Evolutionary conservation across 2,797 vertebrate species (phyloP).

Genomic region (Trachurus trachurus): DNA sequence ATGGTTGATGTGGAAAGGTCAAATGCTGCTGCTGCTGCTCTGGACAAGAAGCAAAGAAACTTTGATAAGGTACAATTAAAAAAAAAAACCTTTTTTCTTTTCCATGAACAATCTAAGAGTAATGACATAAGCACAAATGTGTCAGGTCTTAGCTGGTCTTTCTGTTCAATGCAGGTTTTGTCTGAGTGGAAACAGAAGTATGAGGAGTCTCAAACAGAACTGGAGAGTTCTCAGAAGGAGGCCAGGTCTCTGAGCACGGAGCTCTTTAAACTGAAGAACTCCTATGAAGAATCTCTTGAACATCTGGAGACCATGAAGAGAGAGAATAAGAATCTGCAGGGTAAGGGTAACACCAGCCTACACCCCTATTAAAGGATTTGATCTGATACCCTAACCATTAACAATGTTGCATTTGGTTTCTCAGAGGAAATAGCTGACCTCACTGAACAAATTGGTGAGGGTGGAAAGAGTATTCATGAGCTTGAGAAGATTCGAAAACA

Average conservation of each 20-base stretch:
- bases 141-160: not conserved
- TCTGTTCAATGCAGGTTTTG: constrained; percentile 61
- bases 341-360: constrained; percentile 34
- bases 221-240: constrained; percentile 84
- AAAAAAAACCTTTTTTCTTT: too few relatives aligned
- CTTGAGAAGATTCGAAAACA: constrained; percentile 89
- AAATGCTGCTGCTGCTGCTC: constrained; percentile 87
- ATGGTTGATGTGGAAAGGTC: constrained; percentile 93
- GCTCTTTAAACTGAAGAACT: constrained; percentile 87
- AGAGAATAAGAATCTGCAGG: constrained; percentile 92
- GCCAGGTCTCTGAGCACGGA: constrained; percentile 85
- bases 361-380: too few relatives aligned
- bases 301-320: constrained; percentile 86
- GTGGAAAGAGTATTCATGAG: constrained; percentile 91
- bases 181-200: constrained; percentile 85
- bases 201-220: constrained; percentile 81
- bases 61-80: constrained; percentile 84
- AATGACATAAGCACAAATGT: too few relatives aligned
- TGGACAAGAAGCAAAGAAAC: constrained; percentile 92
- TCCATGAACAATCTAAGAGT: too few relatives aligned
- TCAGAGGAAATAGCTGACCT: constrained; percentile 86
- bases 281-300: constrained; percentile 85
- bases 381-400: too few relatives aligned
- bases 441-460: constrained; percentile 84
- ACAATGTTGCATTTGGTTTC: not conserved